phyloP scores from a whole-genome alignment of 2,113 vertebrate genomes.

The Athene noctua region DNA sequence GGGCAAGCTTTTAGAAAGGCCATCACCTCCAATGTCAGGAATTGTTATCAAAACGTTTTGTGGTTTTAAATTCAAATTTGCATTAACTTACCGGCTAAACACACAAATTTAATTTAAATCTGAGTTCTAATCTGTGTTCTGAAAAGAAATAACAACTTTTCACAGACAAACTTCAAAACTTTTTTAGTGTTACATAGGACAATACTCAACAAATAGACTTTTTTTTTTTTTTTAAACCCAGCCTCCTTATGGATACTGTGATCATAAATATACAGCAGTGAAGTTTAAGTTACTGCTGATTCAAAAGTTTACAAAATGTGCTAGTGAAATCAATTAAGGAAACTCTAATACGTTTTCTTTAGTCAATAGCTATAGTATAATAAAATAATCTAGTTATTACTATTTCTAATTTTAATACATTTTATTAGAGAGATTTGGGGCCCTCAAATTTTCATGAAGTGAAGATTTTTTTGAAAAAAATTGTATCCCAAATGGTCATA shows the following conservation, averaged over 20 bases:
- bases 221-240: neutral
- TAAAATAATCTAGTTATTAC: neutral
- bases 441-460: neutral
- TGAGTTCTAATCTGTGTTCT: neutral
- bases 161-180: neutral
- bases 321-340: neutral
- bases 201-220: neutral
- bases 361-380: neutral
- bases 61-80: neutral
- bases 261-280: neutral
- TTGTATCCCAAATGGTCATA: neutral
- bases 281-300: neutral
- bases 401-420: neutral
- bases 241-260: neutral
- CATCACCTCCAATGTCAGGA: neutral
- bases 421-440: neutral
- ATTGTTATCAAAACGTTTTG: neutral
- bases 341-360: neutral
- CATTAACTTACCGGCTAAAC: neutral
- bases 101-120: neutral
- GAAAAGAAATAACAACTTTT: neutral
- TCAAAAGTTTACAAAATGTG: neutral
- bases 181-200: neutral
- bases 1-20: neutral
- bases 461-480: neutral